Base-by-base conservation (phyloP, 2,888 invertebrate species). In the Gibbula magus region DNA sequence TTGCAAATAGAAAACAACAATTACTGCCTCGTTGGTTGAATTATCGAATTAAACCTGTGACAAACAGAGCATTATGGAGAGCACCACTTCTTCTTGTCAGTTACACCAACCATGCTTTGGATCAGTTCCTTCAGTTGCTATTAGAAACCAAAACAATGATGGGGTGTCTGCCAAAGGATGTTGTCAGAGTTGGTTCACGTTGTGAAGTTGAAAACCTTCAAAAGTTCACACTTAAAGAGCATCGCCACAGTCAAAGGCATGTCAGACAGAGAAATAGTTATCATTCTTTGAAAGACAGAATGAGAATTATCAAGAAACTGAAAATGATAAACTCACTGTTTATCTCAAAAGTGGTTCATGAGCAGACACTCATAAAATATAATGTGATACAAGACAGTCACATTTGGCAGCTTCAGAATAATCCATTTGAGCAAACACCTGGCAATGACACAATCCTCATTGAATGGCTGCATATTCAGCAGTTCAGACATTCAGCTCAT, bases 61-160 rank as follows among this genome's bases (percentile, higher is more conserved):
- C 10, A 13, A 45, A 45, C 5, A 1, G 10, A 45, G 45, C 45
- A 13, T 45, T 45, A 10, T 5, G 5, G 10, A 75, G 18, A 20
- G 52, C 56, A 20, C 96, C 96, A 0, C 95, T 97, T 91, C 93
- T 97, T 13, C 94, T 97, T 0, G 95, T 97, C 25, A 96, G 96
- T 88, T 96, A 95, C 91, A 97, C 97, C 8, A 97, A 97, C 93
- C 96, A 97, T 91, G 97, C 97, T 5, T 93, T 97, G 66, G 97
- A 97, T 93, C 96, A 97, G 91, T 97, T 97, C 91, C 92, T 97
- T 52, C 95, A 96, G 91, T 96, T 89, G 0, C 83, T 89, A 5
- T 77, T 81, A 13, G 74, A 75, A 4, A 45, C 74, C 39, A 76
- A 80, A 13, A 54, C 52, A 4, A 39, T 82, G 45, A 2, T 0